phyloP scores from a whole-genome alignment of 1,140 invertebrate species.

The Drosophila kurseongensis region DNA sequence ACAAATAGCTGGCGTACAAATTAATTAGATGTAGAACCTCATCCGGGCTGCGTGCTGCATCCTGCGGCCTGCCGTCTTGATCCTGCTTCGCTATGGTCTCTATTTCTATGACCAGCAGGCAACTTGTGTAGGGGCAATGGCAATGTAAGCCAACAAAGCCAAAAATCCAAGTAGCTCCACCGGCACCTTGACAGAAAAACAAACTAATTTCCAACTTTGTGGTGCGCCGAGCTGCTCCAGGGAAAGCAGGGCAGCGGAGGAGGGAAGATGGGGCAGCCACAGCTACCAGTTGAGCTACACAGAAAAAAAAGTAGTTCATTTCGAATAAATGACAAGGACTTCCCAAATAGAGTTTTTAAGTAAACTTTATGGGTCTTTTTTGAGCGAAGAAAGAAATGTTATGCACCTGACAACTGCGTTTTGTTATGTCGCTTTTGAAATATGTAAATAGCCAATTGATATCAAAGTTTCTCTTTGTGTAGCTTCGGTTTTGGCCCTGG shows the following conservation, averaged over 20 bases:
- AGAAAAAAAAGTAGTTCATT: not conserved
- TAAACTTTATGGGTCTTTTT: no score
- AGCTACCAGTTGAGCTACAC: slow-evolving; percentile 48
- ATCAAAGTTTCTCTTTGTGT: not conserved
- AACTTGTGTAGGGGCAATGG: not conserved
- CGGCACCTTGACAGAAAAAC: slow-evolving; percentile 52
- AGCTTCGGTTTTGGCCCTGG: slow-evolving; percentile 41
- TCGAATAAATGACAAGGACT: no score
- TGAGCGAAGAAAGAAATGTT: no score
- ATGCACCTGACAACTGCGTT: no score
- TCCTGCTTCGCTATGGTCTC: not conserved
- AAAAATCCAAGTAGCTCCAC: slow-evolving; percentile 48
- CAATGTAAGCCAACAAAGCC: slow-evolving; percentile 46
- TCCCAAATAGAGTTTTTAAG: no score
- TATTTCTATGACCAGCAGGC: not conserved
- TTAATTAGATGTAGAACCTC: slow-evolving; percentile 3
- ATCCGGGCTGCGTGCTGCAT: not conserved
- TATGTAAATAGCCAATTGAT: no score
- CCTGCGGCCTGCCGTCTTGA: not conserved
- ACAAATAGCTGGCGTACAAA: slow-evolving; percentile 4
- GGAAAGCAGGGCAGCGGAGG: not conserved
- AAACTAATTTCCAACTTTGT: slow-evolving; percentile 59
- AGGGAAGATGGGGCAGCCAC: slow-evolving; percentile 2
- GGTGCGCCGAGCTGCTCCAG: slow-evolving; percentile 40
- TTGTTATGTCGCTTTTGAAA: no score